Conservation (phyloP, 2,797 vertebrate species). For the Synanceia verrucosa region DNA sequence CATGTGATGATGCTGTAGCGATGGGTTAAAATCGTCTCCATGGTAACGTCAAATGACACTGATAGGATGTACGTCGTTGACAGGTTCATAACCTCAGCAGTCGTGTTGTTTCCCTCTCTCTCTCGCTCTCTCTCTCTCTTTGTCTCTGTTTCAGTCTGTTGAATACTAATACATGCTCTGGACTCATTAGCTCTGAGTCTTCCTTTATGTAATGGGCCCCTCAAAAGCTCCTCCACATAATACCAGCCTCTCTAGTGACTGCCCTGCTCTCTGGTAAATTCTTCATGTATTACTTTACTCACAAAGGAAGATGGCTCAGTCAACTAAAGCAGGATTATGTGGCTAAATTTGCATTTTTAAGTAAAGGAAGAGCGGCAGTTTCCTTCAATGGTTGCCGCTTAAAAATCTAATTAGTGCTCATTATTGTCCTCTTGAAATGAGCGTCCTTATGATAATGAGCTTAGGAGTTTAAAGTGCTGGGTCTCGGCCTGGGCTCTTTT, state of each 20-base stretch:
- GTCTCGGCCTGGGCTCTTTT: conserved; percentile 3
- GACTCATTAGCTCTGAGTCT: background rate
- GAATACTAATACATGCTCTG: conserved; percentile 8
- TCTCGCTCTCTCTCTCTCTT: background rate
- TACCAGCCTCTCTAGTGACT: conserved; percentile 19
- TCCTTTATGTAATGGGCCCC: conserved; percentile 32
- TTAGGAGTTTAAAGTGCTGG: conserved; percentile 50
- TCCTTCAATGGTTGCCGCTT: conserved; percentile 41
- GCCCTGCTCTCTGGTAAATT: conserved; percentile 8
- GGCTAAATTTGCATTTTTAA: conserved; percentile 49
- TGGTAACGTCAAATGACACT: background rate
- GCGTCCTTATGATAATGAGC: conserved; percentile 48
- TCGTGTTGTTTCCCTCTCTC: background rate
- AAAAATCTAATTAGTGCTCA: conserved; percentile 60
- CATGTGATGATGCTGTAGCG: background rate
- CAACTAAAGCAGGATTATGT: conserved; percentile 29
- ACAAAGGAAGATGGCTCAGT: conserved; percentile 25
- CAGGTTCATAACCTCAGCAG: conserved; percentile 3
- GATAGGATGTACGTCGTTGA: background rate
- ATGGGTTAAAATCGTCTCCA: background rate
- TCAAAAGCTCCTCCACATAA: conserved; percentile 17
- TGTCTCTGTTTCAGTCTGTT: background rate
- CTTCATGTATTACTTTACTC: conserved; percentile 10
- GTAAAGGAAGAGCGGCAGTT: conserved; percentile 22
- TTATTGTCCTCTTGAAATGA: conserved; percentile 56